Conservation (phyloP, 2,888 invertebrate genomes). For the Macaria liturata region DNA sequence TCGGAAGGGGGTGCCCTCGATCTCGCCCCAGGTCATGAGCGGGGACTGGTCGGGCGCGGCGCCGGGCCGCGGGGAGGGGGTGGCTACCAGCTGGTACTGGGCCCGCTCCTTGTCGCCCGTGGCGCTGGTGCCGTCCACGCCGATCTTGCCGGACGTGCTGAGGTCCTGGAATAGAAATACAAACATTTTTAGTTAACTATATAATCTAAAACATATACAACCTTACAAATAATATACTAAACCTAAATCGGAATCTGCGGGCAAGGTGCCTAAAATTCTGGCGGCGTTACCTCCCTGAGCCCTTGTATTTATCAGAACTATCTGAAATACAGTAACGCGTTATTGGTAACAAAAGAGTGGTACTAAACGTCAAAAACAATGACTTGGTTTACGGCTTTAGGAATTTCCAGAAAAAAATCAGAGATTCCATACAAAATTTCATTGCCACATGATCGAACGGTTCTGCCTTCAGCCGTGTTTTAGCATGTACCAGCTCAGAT, state of each 20-base stretch:
- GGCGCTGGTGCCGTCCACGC: constrained; percentile 94
- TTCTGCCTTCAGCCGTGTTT: constrained; percentile 90
- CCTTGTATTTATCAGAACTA: too few species aligned
- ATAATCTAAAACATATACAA: too few species aligned
- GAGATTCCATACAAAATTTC: constrained; percentile 89
- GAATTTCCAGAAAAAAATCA: too few species aligned
- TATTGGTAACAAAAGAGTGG: too few species aligned
- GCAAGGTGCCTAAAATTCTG: too few species aligned
- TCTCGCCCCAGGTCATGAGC: constrained; percentile 99
- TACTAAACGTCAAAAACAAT: too few species aligned
- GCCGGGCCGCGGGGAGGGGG: constrained; percentile 96
- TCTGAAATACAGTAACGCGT: too few species aligned
- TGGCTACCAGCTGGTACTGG: constrained; percentile 87
- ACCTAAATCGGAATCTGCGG: too few species aligned
- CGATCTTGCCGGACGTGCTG: constrained; percentile 91
- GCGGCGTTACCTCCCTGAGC: too few species aligned
- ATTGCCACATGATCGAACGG: constrained; percentile 91
- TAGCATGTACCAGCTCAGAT: constrained; percentile 90
- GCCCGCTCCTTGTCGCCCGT: constrained; percentile 64
- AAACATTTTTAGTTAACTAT: too few species aligned
- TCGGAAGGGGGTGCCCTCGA: constrained; percentile 98
- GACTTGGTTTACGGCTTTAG: too few species aligned
- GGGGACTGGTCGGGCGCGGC: constrained; percentile 91
- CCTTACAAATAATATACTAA: too few species aligned
- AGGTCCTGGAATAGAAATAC: constrained; percentile 57